phyloP scores from a whole-genome alignment of 2,888 invertebrate species.

The Aphrophora alni region DNA sequence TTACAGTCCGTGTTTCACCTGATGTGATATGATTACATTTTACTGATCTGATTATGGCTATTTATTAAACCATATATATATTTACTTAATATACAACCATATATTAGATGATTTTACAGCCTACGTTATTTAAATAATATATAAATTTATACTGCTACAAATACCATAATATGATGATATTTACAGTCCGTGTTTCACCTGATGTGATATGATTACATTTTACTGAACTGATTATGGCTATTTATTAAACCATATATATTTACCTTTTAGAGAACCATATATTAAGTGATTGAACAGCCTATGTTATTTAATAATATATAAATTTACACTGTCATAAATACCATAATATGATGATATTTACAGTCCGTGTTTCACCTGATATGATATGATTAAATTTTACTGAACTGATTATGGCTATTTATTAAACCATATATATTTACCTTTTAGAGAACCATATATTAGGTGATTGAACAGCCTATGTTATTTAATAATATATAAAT shows the following conservation, averaged over 20 bases:
- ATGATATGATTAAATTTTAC: background rate
- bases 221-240: background rate
- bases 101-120: too few species aligned
- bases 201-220: conserved; percentile 24
- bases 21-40: background rate
- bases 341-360: background rate
- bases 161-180: background rate
- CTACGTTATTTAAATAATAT: too few species aligned
- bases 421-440: too few species aligned
- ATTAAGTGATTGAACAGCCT: too few species aligned
- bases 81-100: too few species aligned
- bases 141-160: background rate
- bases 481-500: too few species aligned
- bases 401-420: background rate
- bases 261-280: too few species aligned
- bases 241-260: background rate
- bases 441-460: too few species aligned
- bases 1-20: background rate
- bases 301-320: too few species aligned
- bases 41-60: background rate
- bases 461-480: too few species aligned
- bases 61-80: background rate
- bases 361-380: background rate
- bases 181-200: conserved; percentile 3
- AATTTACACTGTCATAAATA: background rate